A percentile compares a stretch with the other conserved stretches of the same genome.
Evolutionary conservation across 1,140 invertebrate genomes (phyloP).

Genomic region (Rhynchophorus ferrugineus): DNA sequence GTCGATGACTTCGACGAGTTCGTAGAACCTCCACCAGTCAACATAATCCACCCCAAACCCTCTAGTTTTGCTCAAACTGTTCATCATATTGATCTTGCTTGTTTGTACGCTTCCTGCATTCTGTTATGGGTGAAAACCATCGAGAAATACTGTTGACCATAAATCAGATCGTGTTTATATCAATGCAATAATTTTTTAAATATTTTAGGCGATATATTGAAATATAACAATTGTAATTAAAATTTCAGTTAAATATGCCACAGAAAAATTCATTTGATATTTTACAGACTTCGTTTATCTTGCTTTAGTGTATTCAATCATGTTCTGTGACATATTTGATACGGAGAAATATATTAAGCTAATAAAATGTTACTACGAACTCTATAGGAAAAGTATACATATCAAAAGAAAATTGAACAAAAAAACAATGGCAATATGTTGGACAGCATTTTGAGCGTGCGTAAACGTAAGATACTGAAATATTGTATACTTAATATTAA

Average conservation of each 20-base stretch:
- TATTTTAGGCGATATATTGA: not conserved
- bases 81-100: slow-evolving; percentile 13
- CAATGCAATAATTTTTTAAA: slow-evolving; percentile 5
- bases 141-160: slow-evolving; percentile 15
- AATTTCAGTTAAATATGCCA: not conserved
- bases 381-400: slow-evolving; percentile 12
- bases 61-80: slow-evolving; percentile 33
- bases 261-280: too few species aligned
- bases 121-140: too few species aligned
- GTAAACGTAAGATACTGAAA: slow-evolving; percentile 9
- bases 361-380: too few species aligned
- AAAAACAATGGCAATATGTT: slow-evolving; percentile 1
- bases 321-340: too few species aligned
- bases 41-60: slow-evolving; percentile 58
- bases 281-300: too few species aligned
- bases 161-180: not conserved
- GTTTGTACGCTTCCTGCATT: too few species aligned
- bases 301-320: too few species aligned
- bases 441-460: slow-evolving; percentile 7
- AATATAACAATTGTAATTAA: not conserved
- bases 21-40: slow-evolving; percentile 56
- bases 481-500: slow-evolving; percentile 19
- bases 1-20: slow-evolving; percentile 54
- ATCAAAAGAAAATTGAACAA: slow-evolving; percentile 4
- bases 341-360: too few species aligned